Conservation (phyloP, 2,797 vertebrate genomes). For the Vireo griseus region DNA sequence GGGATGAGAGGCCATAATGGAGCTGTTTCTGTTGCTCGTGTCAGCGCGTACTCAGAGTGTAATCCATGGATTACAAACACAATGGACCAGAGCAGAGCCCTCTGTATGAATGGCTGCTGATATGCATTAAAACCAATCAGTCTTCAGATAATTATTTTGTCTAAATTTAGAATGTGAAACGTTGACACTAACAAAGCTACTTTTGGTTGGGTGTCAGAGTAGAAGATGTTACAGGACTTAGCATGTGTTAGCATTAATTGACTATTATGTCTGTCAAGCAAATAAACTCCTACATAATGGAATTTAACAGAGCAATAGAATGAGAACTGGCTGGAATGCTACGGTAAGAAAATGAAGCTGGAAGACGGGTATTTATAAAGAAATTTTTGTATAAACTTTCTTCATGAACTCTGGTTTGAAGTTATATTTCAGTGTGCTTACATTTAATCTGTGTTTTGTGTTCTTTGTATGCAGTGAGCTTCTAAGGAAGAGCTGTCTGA, state of each 20-base stretch:
- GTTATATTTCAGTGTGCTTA: background rate
- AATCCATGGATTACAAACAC: constrained; percentile 55
- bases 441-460: background rate
- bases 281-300: background rate
- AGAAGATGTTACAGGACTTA: background rate
- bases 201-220: background rate
- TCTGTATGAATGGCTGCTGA: background rate
- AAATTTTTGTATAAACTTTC: background rate
- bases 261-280: background rate
- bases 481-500: background rate
- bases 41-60: background rate
- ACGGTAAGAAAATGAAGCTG: background rate
- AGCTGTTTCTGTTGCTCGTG: background rate
- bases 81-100: background rate
- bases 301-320: background rate
- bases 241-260: constrained; percentile 37
- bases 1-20: background rate
- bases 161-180: constrained; percentile 14
- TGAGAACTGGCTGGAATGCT: background rate
- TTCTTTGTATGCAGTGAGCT: background rate
- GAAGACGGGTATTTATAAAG: background rate
- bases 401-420: background rate
- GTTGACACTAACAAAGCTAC: constrained; percentile 10
- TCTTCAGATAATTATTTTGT: constrained; percentile 51
- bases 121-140: constrained; percentile 10